A percentile compares a stretch with the other conserved stretches of the same genome.
phyloP scores from a whole-genome alignment of 2,797 vertebrate genomes.

The Phyllotis vaccarum region DNA sequence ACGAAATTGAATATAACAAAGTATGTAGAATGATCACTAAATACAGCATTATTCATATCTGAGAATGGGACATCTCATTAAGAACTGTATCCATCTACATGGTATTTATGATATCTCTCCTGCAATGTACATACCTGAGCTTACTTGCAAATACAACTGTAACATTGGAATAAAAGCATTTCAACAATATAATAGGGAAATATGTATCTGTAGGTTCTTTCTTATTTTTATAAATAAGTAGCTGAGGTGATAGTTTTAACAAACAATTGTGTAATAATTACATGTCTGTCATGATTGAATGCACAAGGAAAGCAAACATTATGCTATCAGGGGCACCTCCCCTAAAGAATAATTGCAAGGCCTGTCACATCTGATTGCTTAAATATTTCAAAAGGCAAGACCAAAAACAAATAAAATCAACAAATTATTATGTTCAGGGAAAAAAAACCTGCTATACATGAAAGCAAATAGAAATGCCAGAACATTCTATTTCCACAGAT shows the following conservation, averaged over 20 bases:
- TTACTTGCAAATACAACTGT: slow-evolving; percentile 57
- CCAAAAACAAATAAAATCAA: slow-evolving; percentile 65
- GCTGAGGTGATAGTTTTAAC: slow-evolving; percentile 82
- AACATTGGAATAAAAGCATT: slow-evolving; percentile 65
- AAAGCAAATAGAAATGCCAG: slow-evolving; percentile 31
- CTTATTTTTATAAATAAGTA: slow-evolving; percentile 83
- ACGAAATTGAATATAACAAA: not conserved
- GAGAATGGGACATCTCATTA: not conserved
- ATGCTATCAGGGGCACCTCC: slow-evolving; percentile 13
- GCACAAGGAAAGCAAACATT: slow-evolving; percentile 77
- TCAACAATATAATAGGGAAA: slow-evolving; percentile 83
- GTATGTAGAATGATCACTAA: not conserved
- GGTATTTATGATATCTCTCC: slow-evolving; percentile 40
- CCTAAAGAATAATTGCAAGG: slow-evolving; percentile 80
- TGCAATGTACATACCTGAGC: slow-evolving; percentile 54
- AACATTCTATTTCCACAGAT: slow-evolving; percentile 49
- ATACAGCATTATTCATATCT: not conserved
- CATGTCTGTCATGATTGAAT: slow-evolving; percentile 81
- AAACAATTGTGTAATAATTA: slow-evolving; percentile 84
- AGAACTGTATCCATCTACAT: not conserved
- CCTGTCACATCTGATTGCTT: slow-evolving; percentile 82
- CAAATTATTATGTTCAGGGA: slow-evolving; percentile 70
- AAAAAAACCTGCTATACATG: slow-evolving; percentile 76
- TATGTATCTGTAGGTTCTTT: slow-evolving; percentile 72
- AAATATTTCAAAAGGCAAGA: slow-evolving; percentile 73